These are phyloP conservation scores for Eumerus sabulonum DNA, from an alignment of 2,888 invertebrate genomes.

Conservation along the genomic window DNA sequence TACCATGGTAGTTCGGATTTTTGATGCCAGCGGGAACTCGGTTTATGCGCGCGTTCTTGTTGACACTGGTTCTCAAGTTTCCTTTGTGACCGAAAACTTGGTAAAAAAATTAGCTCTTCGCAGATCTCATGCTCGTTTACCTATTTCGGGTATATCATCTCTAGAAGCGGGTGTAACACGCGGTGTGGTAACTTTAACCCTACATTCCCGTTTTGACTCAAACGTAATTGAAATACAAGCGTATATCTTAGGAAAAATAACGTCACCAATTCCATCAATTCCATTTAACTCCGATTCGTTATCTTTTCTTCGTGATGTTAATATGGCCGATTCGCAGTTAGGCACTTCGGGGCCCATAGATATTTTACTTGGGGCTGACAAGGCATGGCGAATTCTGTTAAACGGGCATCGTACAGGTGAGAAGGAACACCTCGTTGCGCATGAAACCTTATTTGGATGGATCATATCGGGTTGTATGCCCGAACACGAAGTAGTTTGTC, in stretches of 20 bases:
- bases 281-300: too few relatives aligned
- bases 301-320: too few relatives aligned
- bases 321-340: neutral
- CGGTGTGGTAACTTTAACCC: slow-evolving; percentile 1
- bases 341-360: neutral
- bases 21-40: slow-evolving; percentile 1
- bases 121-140: slow-evolving; percentile 5
- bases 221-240: slow-evolving; percentile 5
- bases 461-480: slow-evolving; percentile 1
- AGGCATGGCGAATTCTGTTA: slow-evolving; percentile 11
- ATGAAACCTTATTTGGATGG: slow-evolving; percentile 22
- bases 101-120: slow-evolving; percentile 14
- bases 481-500: neutral
- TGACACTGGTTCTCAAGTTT: slow-evolving; percentile 20
- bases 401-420: slow-evolving; percentile 12
- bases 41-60: slow-evolving; percentile 10
- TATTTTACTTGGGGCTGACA: slow-evolving; percentile 4
- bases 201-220: slow-evolving; percentile 6
- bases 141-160: neutral
- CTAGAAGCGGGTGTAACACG: slow-evolving; percentile 13
- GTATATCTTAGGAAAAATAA: too few relatives aligned
- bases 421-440: slow-evolving; percentile 1
- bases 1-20: slow-evolving; percentile 8
- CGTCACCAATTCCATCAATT: neutral
- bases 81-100: slow-evolving; percentile 13